Base-by-base conservation (phyloP, 1,140 invertebrate genomes). In the Rhopalosiphum padi region DNA sequence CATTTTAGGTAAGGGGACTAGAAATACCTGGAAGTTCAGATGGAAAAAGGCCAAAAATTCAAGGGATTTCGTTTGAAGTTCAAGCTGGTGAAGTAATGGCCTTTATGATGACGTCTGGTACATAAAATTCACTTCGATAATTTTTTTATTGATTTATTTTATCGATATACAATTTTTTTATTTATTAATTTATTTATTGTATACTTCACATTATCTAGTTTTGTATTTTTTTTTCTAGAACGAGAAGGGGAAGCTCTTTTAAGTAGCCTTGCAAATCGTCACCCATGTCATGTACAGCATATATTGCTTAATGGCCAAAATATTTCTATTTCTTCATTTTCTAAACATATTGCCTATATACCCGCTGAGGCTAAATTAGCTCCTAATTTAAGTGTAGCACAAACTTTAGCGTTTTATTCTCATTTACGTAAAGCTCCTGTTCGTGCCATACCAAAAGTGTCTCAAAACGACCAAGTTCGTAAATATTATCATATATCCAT, bases 81-180 rank as follows among this genome's bases (percentile, higher is more conserved):
- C 97, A 97, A 93, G 98, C 98, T 0, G 98, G 98, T 11, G 98
- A 99, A 95, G 96, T 99, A 25, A 95, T 99, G 93, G 98, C 98
- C 1, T 96, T 99, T 23, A 97, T 99, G 97, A 97, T 98, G 0
- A 99, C 98, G 0, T 95, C 95, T 88, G 96, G 96, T 96, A 94
- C 95, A 95, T 37, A 88, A 22, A 48, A 87, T 35, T 21, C 11
- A 85, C 9, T 35, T 82, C 30, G n/a, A 11, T 68, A 15, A 68
- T 68, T 15, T n/a, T 68, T 68, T 15, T 68, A 68, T n/a, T 68
- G 60, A 30, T 68, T 68, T 68, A 68, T 30, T 68, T 68, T 15
- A 55, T 25, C 8, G 30, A 25, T 55, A 8, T 55, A 25, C 55
- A 55, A 1, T 25, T 55, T 55, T 51, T 55, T 55, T 55, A 55